Base-by-base conservation (phyloP, 2,113 vertebrate genomes). In the Barnardius zonarius region DNA sequence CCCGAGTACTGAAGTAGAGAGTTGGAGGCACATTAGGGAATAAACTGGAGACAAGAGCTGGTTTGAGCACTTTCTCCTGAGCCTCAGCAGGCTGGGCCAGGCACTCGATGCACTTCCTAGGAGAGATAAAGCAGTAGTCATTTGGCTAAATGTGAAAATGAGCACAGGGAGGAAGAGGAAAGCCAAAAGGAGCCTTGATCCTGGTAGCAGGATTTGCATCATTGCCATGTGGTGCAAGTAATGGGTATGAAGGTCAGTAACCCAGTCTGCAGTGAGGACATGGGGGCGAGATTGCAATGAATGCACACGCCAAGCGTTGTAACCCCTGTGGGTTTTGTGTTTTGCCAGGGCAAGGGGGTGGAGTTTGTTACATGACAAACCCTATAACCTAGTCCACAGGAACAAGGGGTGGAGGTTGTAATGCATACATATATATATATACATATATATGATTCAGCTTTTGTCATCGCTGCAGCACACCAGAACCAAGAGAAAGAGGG, bases 1-100 rank as follows among this genome's bases (percentile, higher is more conserved):
- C 97, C 63, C 95, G 95, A 31, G 98, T 99, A 96, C 99, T 98
- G 97, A 99, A 99, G 97, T 99, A 99, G 70, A 99, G 97, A 14
- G 99, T 99, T 23, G 99, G 98, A 69, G 98, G 97, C 77, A 98
- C 96, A 31, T 98, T 98, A 59, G 99, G 98, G 95, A 99, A 99
- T 80, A 99, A 97, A 96, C 99, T 99, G 93, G 98, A 98, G 95
- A 99, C 97, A 76, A 99, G 98, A 41, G 99, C 99, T 35, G 99
- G 98, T 85, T 94, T 98, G 90, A 98, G 96, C 92, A 98, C 98
- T 93, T 96, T 97, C 46, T 98, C 97, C 57, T 97, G 98, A 91
- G 93, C 97, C 41, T 95, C 93, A 72, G 92, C 90, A 9, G 97
- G 91, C 75, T 96, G 96, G 92, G 98, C 93, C 51, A 98, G 92